A percentile compares a stretch with the other conserved stretches of the same genome.
Conservation (phyloP, 2,797 vertebrate genomes). For the Rhinoraja longicauda region DNA sequence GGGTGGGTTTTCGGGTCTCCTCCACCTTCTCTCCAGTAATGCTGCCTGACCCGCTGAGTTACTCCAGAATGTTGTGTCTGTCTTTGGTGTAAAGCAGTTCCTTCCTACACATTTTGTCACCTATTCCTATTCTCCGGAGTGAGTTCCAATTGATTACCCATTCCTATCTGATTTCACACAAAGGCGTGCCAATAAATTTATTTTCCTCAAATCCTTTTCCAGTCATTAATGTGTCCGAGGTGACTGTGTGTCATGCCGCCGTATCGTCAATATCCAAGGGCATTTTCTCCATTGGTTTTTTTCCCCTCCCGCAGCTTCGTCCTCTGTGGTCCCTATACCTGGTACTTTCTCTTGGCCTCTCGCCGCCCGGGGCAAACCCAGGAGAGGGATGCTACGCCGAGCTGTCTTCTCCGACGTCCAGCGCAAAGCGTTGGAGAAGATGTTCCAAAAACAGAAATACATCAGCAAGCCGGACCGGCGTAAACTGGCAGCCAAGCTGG, state of each 20-base stretch:
- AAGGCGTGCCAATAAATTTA: constrained; percentile 7
- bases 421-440: constrained; percentile 92
- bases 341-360: constrained; percentile 94
- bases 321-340: constrained; percentile 82
- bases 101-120: no score
- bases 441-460: constrained; percentile 99
- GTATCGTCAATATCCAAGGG: background rate
- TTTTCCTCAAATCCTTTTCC: background rate
- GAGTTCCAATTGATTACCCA: constrained; percentile 67
- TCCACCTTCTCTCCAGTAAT: constrained; percentile 45
- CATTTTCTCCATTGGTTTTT: background rate
- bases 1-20: no score
- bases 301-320: constrained; percentile 57
- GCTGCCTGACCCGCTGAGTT: no score
- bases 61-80: no score
- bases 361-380: constrained; percentile 82
- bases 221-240: background rate
- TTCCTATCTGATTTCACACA: constrained; percentile 59
- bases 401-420: constrained; percentile 95
- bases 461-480: constrained; percentile 96
- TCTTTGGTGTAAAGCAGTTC: no score
- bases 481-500: constrained; percentile 85
- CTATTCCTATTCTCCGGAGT: constrained; percentile 68
- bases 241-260: background rate
- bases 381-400: constrained; percentile 86